These are phyloP conservation scores for Malurus melanocephalus DNA, from an alignment of 2,113 vertebrate species.

Conservation along the genomic window DNA sequence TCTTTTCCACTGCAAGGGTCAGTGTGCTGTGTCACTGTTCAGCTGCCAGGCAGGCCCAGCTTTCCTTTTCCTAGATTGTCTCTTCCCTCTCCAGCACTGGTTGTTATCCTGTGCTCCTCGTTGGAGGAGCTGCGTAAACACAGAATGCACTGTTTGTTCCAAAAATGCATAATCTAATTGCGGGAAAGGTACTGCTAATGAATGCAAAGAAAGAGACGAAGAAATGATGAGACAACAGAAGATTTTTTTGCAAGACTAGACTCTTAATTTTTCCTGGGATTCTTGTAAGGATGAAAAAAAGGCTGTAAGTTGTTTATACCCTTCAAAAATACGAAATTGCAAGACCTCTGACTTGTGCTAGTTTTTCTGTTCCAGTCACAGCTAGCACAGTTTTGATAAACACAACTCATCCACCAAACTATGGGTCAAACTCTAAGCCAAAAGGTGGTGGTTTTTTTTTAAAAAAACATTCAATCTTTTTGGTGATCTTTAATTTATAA, in stretches of 20 bases:
- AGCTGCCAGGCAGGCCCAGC: not conserved
- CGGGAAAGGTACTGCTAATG: not conserved
- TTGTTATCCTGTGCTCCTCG: not conserved
- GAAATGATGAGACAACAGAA: not conserved
- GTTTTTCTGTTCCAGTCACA: not conserved
- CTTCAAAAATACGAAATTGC: not conserved
- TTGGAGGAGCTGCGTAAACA: not conserved
- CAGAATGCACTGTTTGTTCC: not conserved
- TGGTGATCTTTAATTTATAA: not conserved
- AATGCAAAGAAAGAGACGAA: not conserved
- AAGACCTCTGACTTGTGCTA: not conserved
- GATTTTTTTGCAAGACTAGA: not conserved
- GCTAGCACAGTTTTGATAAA: not conserved
- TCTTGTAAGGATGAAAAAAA: not conserved
- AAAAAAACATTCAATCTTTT: not conserved
- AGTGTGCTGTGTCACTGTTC: not conserved
- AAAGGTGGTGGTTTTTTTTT: not conserved
- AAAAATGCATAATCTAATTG: accelerated
- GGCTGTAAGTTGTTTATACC: not conserved
- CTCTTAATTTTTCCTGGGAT: not conserved
- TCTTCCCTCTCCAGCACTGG: accelerated
- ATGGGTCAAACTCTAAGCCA: not conserved
- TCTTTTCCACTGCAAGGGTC: not conserved
- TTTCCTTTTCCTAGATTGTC: not conserved
- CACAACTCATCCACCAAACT: not conserved